Evolutionary conservation across 2,113 vertebrate genomes (phyloP), one percentile per base, ranked within the genome.

Genomic region (Psammodynastes pulverulentus): DNA sequence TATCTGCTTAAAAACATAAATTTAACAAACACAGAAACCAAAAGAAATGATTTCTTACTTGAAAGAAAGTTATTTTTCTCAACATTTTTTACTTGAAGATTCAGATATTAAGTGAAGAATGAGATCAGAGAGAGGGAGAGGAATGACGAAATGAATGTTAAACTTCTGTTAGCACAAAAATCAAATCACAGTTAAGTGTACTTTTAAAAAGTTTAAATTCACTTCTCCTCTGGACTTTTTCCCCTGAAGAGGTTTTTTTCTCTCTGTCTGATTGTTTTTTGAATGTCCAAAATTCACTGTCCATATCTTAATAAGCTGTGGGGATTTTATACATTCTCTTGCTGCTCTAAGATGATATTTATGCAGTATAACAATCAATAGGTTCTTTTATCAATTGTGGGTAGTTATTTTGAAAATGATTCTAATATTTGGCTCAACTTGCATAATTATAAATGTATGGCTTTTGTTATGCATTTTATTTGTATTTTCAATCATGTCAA

Each of bases 401-500:
- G 93, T 94, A 96, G 94, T 46, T 92, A 85, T 95, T 93, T 94
- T 92, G 52, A 58, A 15, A 19, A 53, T 24, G 85, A 67, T 43
- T 43, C 90, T 0, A 91, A 93, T 95, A 96, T 95, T 96, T 95
- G 0, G 93, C 95, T 96, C 95, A 86, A 89, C 93, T 93, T 93
- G 95, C 93, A 1, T 95, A 97, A 94, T 94, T 96, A 92, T 84
- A 97, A 95, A 93, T 29, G 2, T 39, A 95, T 97, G 95, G 95
- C 96, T 97, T 97, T 94, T 94, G 95, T 96, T 97, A 96, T 92
- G 95, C 94, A 94, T 97, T 97, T 97, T 91, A 29, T 96, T 94
- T 97, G 97, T 97, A 96, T 97, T 97, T 97, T 96, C 96, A 96
- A 43, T 96, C 96, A 94, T 96, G 96, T 94, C 48, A 84, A 93